These are phyloP conservation scores for Melitaea cinxia DNA, from an alignment of 1,140 invertebrate species.

Conservation along the genomic window DNA sequence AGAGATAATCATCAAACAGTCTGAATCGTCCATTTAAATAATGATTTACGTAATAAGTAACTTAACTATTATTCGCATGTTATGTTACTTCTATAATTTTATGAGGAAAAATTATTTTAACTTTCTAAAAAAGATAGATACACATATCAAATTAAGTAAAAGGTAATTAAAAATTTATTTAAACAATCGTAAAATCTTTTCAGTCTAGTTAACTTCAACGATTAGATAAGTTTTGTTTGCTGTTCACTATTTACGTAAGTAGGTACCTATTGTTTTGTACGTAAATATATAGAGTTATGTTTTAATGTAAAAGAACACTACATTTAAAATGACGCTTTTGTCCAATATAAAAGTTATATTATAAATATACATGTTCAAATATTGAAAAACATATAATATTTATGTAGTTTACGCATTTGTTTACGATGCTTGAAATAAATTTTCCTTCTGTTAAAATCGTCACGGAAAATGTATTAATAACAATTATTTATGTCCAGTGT, in stretches of 20 bases:
- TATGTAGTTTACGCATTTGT: background rate
- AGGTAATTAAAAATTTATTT: slow-evolving; percentile 22
- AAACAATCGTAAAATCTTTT: slow-evolving; percentile 59
- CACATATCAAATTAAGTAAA: slow-evolving; percentile 3
- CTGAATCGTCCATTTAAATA: no score
- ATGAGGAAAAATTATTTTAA: background rate
- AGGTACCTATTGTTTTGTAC: slow-evolving; percentile 3
- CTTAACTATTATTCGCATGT: background rate
- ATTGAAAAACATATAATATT: background rate
- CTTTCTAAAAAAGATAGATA: slow-evolving; percentile 5
- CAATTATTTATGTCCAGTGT: background rate
- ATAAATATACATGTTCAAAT: background rate
- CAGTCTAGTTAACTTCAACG: slow-evolving; percentile 57
- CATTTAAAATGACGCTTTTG: background rate
- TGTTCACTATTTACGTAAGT: slow-evolving; percentile 42
- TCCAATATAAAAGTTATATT: background rate
- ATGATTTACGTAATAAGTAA: background rate
- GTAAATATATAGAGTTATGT: background rate
- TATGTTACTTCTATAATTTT: background rate
- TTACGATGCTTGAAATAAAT: background rate
- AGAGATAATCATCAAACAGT: no score
- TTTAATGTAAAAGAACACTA: background rate
- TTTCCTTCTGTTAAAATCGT: slow-evolving; percentile 2
- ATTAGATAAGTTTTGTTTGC: slow-evolving; percentile 53
- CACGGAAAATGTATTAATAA: slow-evolving; percentile 6